Evolutionary conservation across 2,888 invertebrate species (phyloP).

Genomic region (Protodeltote pygarga): DNA sequence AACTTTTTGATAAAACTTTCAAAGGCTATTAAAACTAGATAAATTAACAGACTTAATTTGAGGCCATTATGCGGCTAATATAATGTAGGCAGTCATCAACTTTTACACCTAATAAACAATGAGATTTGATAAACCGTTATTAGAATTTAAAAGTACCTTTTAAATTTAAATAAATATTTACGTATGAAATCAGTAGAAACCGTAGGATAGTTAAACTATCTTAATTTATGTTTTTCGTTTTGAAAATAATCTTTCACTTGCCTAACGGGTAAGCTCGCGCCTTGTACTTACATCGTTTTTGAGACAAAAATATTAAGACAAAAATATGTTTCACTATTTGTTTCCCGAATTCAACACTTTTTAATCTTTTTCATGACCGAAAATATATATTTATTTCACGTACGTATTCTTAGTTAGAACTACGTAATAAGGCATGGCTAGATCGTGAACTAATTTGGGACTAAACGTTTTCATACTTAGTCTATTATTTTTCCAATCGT

Average conservation of each 20-base stretch:
- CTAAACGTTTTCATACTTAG: background rate
- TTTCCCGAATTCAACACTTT: slow-evolving; percentile 14
- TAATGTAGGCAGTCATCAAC: slow-evolving; percentile 5
- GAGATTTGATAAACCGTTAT: background rate
- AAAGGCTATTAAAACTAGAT: slow-evolving; percentile 3
- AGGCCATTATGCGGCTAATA: slow-evolving; percentile 1
- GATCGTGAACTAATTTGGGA: background rate
- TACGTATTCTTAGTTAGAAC: slow-evolving; percentile 27
- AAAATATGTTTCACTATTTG: slow-evolving; percentile 48
- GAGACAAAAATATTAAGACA: slow-evolving; percentile 56
- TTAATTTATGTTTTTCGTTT: slow-evolving; percentile 32
- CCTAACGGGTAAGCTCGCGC: slow-evolving; percentile 67
- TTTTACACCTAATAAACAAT: background rate
- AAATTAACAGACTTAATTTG: slow-evolving; percentile 10
- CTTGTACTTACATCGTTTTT: slow-evolving; percentile 67
- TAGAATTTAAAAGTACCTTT: slow-evolving; percentile 5
- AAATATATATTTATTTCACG: slow-evolving; percentile 27
- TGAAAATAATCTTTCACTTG: slow-evolving; percentile 52
- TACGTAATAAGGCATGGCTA: slow-evolving; percentile 39
- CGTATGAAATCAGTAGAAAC: slow-evolving; percentile 25
- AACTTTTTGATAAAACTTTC: slow-evolving; percentile 11
- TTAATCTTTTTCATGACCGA: slow-evolving; percentile 22
- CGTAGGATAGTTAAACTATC: slow-evolving; percentile 46
- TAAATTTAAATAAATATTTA: slow-evolving; percentile 12
- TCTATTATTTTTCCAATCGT: slow-evolving; percentile 5